Evolutionary conservation across 2,113 vertebrate species (phyloP), one percentile per base, ranked within the genome.

Genomic region (Abramis brama): DNA sequence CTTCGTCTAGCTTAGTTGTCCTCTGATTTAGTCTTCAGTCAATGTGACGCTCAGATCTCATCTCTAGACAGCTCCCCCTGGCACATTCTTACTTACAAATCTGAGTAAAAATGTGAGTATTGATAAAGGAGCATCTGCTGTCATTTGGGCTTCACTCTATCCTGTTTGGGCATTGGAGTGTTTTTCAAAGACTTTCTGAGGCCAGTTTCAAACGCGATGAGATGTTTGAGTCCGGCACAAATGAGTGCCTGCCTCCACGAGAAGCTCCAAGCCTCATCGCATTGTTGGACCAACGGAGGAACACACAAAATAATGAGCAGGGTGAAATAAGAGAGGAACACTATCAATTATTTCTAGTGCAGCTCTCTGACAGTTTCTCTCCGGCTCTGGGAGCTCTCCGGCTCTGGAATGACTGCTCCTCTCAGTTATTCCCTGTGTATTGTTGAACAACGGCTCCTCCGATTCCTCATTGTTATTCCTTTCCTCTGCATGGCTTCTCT

Each of bases 311-410:
- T 91, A 90, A 89, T 74, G 79, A 88, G 79, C 73, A 55, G 52
- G 83, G 50, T 43, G 33, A 87, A 76, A 39, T 30, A 25, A 81
- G 25, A 87, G 57, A 45, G 13, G 12, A 59, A 80, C 23, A 71
- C 85, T 57, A 88, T 88, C 80, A 87, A 74, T 85, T 88, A 86
- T 83, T 86, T 10, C 83, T 77, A 87, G 85, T 17, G 47, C 82
- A 66, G 45, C 45, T 74, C 79, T 80, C 33, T 76, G 73, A 76
- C 45, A 76, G 45, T 76, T 52, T 36, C 66, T 70, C 12, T 1
- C 66, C 36, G 30, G 15, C 66, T 36, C 66, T 36, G 11, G 30
- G 66, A 70, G 6, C 47, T 77, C 27, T 27, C 9, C 9, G 10
- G 68, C 36, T 71, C 68, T 6, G 21, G 68, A 77, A 17, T 2